Evolutionary conservation across 35 echinoderm and acorn worm genomes (phyloP).

Genomic region (Antedon bifida): DNA sequence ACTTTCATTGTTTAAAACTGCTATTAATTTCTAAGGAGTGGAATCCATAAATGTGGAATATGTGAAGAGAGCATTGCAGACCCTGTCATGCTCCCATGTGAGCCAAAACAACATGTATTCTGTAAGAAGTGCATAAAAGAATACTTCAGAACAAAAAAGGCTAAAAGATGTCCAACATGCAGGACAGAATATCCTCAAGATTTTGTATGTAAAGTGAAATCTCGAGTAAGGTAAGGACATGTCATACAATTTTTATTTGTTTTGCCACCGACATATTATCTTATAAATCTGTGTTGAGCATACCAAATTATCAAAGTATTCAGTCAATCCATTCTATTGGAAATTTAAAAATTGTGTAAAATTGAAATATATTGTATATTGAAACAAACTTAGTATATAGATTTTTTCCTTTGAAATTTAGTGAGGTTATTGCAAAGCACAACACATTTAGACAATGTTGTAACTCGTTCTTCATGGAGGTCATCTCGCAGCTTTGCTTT

Average conservation of each 20-base stretch:
- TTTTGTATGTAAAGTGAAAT: not conserved
- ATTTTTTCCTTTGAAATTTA: not conserved
- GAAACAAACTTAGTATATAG: no score
- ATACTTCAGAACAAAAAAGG: not conserved
- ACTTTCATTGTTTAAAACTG: no score
- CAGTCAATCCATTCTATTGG: not conserved
- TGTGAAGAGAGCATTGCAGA: no score
- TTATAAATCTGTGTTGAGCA: no score
- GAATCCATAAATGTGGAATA: no score
- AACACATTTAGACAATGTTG: constrained; percentile 18
- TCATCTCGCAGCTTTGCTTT: constrained; percentile 12
- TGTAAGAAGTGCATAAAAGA: not conserved
- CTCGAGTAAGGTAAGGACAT: not conserved
- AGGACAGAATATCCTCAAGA: not conserved
- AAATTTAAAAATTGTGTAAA: no score
- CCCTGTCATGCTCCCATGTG: not conserved
- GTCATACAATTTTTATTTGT: no score
- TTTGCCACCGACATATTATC: no score
- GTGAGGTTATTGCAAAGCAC: not conserved
- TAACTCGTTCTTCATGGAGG: constrained; percentile 17
- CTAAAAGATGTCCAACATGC: constrained; percentile 1
- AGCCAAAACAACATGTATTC: not conserved
- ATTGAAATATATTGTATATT: no score
- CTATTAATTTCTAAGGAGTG: not conserved
- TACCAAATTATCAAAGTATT: no score